phyloP scores from a whole-genome alignment of 2,113 vertebrate genomes.

The Tupaia chinensis region DNA sequence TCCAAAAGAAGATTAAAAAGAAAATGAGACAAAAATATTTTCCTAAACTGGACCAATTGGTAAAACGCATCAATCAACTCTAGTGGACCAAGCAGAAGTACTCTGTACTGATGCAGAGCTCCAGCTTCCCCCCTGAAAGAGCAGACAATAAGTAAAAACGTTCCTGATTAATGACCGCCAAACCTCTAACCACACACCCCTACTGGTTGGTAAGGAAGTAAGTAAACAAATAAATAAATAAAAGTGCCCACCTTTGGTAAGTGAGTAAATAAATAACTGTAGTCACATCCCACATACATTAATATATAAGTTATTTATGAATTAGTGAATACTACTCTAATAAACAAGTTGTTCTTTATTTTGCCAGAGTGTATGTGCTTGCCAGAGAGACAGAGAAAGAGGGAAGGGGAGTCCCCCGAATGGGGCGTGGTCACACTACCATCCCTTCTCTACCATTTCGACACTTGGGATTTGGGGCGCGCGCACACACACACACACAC shows the following conservation, averaged over 20 bases:
- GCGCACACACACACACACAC: too few species aligned
- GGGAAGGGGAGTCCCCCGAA: too few species aligned
- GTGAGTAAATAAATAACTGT: too few species aligned
- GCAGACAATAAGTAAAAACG: neutral
- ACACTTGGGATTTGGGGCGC: too few species aligned
- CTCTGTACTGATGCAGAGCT: neutral
- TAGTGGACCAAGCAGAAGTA: neutral
- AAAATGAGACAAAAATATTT: neutral
- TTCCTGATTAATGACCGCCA: neutral
- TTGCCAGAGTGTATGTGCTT: too few species aligned
- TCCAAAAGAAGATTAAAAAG: neutral
- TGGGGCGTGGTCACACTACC: too few species aligned
- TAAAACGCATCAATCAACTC: neutral
- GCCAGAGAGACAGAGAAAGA: too few species aligned
- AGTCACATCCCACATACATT: neutral
- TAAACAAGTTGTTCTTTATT: neutral
- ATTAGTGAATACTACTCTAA: slow-evolving; percentile 3
- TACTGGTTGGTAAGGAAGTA: neutral
- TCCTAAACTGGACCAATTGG: neutral
- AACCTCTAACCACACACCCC: neutral
- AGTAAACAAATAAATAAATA: too few species aligned
- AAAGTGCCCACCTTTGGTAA: too few species aligned
- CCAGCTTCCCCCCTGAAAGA: neutral
- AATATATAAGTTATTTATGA: neutral
- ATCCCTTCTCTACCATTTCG: too few species aligned